Evolutionary conservation across 2,888 invertebrate genomes (phyloP), one percentile per base, ranked within the genome.

Genomic region (Heteropelma amictum): DNA sequence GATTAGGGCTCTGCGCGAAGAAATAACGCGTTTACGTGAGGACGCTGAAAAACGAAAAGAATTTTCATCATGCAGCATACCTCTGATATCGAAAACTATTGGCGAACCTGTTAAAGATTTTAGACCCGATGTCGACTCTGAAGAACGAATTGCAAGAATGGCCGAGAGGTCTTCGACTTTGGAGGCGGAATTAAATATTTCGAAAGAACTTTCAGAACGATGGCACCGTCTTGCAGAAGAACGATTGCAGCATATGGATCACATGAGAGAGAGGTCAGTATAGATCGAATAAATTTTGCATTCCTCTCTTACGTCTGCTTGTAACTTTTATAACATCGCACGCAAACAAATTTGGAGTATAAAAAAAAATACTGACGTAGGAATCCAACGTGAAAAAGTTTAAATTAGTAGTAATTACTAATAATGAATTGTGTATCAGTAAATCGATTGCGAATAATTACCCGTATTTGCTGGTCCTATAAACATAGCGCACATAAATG

Each of bases 171-270:
- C 91, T 17, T 89, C 90, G 3, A 90, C 90, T 28, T 84, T 92
- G 1, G 90, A 91, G 68, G 90, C 90, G 2, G 92, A 92, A 81
- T 83, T 93, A 67, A 89, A 90, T 61, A 88, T 91, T 26, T 89
- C 90, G 54, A 87, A 90, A 72, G 90, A 91, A 82, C 90, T 92
- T 80, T 90, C 91, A n/a, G 90, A 91, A 64, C 90, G 94, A 38
- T 95, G 94, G 94, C 93, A 93, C 84, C 90, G 90, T 49, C 90
- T 94, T 78, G 94, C 94, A 3, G 90, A 92, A 64, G 93, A 94
- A 85, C 90, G 94, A 82, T 87, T 94, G 4, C 89, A 90, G 23
- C 92, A 93, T 84, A 93, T 94, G 90, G 94, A 94, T 83, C 90
- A 91, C 49, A 87, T 92, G 51, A 90, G 91, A 81, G 89, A 90